Conservation (phyloP, 2,888 invertebrate species). For the Trichopria drosophilae region DNA sequence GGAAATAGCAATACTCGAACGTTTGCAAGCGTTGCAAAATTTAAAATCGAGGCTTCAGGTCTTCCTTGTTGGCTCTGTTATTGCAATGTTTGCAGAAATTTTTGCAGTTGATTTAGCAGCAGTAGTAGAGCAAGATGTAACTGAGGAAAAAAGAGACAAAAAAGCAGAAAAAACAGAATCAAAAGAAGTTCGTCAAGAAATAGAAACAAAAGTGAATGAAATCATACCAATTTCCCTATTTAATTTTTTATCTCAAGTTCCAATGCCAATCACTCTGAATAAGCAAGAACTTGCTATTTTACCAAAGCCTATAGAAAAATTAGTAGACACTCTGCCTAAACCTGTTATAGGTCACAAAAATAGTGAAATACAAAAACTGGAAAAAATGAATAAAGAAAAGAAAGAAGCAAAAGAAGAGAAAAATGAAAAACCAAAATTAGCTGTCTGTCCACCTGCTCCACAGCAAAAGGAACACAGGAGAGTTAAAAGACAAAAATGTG, state of each 20-base stretch:
- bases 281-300: constrained; percentile 10
- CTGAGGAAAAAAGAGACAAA: constrained; percentile 5
- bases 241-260: constrained; percentile 10
- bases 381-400: no score
- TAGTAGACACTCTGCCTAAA: background rate
- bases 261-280: constrained; percentile 13
- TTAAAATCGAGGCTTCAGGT: constrained; percentile 10
- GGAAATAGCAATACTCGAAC: constrained; percentile 6
- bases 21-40: background rate
- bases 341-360: no score
- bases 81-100: constrained; percentile 20
- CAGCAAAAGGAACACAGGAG: no score
- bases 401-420: no score
- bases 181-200: constrained; percentile 20
- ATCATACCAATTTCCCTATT: constrained; percentile 16
- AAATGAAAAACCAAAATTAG: no score
- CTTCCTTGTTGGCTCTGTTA: constrained; percentile 13
- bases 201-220: constrained; percentile 12
- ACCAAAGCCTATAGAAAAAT: constrained; percentile 3
- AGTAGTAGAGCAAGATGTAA: constrained; percentile 13
- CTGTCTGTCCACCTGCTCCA: no score
- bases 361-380: no score
- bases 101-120: constrained; percentile 17
- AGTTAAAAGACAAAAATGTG: no score
- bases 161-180: constrained; percentile 13